These are phyloP conservation scores for Reticulitermes lucifugus DNA, from an alignment of 2,888 invertebrate genomes.

Conservation along the genomic window DNA sequence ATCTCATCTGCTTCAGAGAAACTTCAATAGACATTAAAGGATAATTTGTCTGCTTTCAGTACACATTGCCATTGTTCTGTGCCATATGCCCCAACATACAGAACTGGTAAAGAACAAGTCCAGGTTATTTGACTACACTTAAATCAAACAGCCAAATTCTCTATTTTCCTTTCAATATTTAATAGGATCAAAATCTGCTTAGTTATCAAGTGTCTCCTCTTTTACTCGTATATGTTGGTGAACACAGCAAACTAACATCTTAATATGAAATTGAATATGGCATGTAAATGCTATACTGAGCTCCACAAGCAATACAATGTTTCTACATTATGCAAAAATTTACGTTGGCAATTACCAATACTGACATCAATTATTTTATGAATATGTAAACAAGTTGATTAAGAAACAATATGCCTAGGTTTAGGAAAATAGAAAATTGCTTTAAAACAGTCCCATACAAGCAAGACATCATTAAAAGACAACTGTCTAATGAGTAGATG, in stretches of 20 bases:
- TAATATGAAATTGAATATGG: not conserved
- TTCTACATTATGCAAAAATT: not conserved
- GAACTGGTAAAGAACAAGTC: not conserved
- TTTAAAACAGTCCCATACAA: constrained; percentile 11
- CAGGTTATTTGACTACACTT: not conserved
- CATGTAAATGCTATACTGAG: not conserved
- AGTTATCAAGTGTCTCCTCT: not conserved
- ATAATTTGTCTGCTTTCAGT: not conserved
- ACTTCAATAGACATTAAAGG: not conserved
- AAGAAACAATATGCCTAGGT: not conserved
- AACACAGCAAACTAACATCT: not conserved
- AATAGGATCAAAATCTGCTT: not conserved
- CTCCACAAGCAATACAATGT: not conserved
- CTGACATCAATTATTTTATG: not conserved
- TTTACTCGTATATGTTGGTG: not conserved
- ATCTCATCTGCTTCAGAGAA: not conserved
- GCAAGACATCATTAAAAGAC: constrained; percentile 26
- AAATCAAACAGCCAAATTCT: not conserved
- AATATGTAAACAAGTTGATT: constrained; percentile 10
- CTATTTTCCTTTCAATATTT: not conserved
- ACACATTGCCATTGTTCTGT: not conserved
- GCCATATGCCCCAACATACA: not conserved
- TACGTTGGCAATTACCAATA: not conserved
- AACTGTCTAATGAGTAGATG: constrained; percentile 25
- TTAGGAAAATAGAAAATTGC: not conserved